These are phyloP conservation scores for Caenorhabditis tropicalis DNA, from an alignment of 1,140 invertebrate species.

Conservation along the genomic window DNA sequence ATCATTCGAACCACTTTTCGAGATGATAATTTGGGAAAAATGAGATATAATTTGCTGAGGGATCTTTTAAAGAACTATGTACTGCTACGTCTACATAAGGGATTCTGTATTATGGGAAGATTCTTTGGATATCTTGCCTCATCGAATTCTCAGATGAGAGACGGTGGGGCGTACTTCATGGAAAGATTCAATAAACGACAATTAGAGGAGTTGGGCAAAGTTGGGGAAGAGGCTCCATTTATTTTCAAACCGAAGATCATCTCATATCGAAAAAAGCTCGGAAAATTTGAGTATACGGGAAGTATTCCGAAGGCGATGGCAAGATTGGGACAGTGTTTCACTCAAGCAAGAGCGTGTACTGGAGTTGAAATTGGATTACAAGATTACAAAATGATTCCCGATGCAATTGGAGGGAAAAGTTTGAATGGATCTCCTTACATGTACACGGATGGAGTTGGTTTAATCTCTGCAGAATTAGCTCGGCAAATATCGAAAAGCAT, in stretches of 20 bases:
- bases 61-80: background rate
- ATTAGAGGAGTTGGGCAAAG: background rate
- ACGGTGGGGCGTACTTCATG: conserved; percentile 65
- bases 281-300: background rate
- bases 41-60: background rate
- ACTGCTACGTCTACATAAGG: background rate
- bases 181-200: background rate
- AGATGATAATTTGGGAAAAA: background rate
- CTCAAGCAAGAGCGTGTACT: conserved; percentile 56
- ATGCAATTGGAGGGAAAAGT: conserved; percentile 9
- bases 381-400: background rate
- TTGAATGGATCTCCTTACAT: conserved; percentile 35
- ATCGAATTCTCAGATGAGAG: conserved; percentile 68
- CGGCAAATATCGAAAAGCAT: conserved; percentile 21
- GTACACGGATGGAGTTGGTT: conserved; percentile 58
- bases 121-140: background rate
- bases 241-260: conserved; percentile 28
- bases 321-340: conserved; percentile 68
- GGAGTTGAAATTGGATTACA: background rate
- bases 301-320: conserved; percentile 67
- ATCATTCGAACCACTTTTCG: background rate
- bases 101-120: background rate
- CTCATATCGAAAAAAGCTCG: background rate
- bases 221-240: background rate
- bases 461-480: conserved; percentile 22